phyloP scores from a whole-genome alignment of 2,113 vertebrate species.

The Archocentrus centrarchus region DNA sequence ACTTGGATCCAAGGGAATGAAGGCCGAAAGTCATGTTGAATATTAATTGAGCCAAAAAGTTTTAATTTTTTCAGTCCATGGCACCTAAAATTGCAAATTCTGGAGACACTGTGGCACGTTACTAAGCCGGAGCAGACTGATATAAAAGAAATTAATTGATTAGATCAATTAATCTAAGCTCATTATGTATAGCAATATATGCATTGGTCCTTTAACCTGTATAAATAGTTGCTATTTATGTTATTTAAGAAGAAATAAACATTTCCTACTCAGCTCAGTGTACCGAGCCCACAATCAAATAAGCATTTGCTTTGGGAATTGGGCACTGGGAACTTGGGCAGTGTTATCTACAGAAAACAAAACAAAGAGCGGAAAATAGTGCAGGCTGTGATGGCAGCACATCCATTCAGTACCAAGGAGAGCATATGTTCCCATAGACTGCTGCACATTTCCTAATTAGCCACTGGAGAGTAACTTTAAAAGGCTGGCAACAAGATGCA shows the following conservation, averaged over 20 bases:
- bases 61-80: accelerated
- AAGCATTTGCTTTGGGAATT: not conserved
- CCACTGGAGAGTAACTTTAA: not conserved
- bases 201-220: not conserved
- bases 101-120: not conserved
- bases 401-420: slow-evolving; percentile 6
- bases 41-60: not conserved
- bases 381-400: not conserved
- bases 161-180: not conserved
- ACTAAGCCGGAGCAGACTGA: not conserved
- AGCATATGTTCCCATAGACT: slow-evolving; percentile 14
- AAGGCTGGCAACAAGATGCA: not conserved
- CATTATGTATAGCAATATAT: not conserved
- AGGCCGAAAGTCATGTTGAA: not conserved
- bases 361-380: slow-evolving; percentile 4
- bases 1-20: not conserved
- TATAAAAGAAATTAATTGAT: not conserved
- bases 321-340: not conserved
- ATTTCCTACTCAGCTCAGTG: not conserved
- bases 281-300: slow-evolving; percentile 1
- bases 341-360: slow-evolving; percentile 6
- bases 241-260: slow-evolving; percentile 1
- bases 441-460: slow-evolving; percentile 9
- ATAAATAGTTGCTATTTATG: not conserved
- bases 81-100: not conserved